Evolutionary conservation across 1,140 invertebrate genomes (phyloP), one percentile per base, ranked within the genome.

Genomic region (Drosophila auraria): DNA sequence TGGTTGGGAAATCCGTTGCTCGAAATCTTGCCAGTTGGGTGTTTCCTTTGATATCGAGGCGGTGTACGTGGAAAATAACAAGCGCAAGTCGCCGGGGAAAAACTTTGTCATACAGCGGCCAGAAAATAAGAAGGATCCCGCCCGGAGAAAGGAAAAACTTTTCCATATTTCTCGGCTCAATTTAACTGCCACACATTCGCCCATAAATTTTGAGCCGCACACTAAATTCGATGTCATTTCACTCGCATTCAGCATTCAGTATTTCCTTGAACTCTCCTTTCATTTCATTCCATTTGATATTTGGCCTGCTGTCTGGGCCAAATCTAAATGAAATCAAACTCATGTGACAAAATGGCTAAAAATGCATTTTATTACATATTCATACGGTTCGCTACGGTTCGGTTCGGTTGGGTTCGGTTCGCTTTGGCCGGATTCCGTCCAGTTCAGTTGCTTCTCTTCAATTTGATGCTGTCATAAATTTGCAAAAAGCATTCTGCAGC

Each of bases 321-420:
- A 80, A 72, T 60, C 51, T 53, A 70, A 82, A 69, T 84, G 57
- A 79, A 81, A 84, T 90, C 63, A 90, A 84, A 84, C 72, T 62
- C 74, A 72, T 76, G 60, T 82, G 81, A 84, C 84, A 89, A 80
- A 84, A 84, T 66, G 69, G 59, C 60, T 59, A 75, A 76, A 79
- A 78, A 75, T 65, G 65, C 51, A 89, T 89, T 84, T 79, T 84
- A 83, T 89, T 81, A 89, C 70, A 62, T 69, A 74, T 73, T 74
- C 71, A 74, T 74, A 74, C 23, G 54, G 27, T 36, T 74, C 69
- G 71, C 25, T 61, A 61, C 71, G 70, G 56, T 74, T 73, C 68
- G 56, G 33, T 73, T 17, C 23, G 69, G 56, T 73, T 73, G 54
- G 56, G 25, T 73, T 17, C n/a, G 44, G n/a, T 68, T 62, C 33